Base-by-base conservation (phyloP, 2,113 vertebrate genomes). In the Rhinogobius similis region DNA sequence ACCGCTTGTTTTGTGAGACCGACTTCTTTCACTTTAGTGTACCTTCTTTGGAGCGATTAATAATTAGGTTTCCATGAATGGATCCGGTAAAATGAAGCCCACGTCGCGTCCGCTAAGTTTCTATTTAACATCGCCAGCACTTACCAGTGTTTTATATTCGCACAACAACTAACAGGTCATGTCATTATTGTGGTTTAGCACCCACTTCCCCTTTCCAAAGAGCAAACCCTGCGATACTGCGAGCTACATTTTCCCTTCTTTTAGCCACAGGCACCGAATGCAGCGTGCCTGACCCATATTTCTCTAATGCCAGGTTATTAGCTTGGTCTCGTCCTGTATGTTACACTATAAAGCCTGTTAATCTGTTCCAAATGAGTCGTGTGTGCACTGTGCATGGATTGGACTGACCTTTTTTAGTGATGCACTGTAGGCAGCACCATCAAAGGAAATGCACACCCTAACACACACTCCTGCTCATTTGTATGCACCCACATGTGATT, bases 181-280 rank as follows among this genome's bases (percentile, higher is more conserved):
- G 53, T 11, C 50, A 23, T 76, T 62, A 32, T 12, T 21, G 67
- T 7, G 58, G 16, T n/a, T 61, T n/a, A 56, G 69, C 74, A 74
- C 82, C 82, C 84, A 90, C 85, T 88, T 86, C 85, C 76, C 41
- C 68, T 73, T 79, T 78, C 76, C 56, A 21, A 21, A 38, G 44
- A 46, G 0, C 65, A 65, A 55, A 65, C 48, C 3, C n/a, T n/a
- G n/a, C n/a, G n/a, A n/a, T n/a, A n/a, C n/a, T n/a, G 74, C 65
- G 21, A 43, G 68, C 56, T 65, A 12, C 10, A 18, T 53, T 63
- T 11, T 44, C 36, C 65, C 56, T 69, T 53, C 67, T 66, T 75
- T 79, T 67, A 48, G 4, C 62, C 68, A n/a, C 13, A 69, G 67
- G 56, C 67, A 20, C 13, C 69, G 72, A 38, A 59, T 66, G 67